phyloP scores from a whole-genome alignment of 2,797 vertebrate species.

The Mycteria americana region DNA sequence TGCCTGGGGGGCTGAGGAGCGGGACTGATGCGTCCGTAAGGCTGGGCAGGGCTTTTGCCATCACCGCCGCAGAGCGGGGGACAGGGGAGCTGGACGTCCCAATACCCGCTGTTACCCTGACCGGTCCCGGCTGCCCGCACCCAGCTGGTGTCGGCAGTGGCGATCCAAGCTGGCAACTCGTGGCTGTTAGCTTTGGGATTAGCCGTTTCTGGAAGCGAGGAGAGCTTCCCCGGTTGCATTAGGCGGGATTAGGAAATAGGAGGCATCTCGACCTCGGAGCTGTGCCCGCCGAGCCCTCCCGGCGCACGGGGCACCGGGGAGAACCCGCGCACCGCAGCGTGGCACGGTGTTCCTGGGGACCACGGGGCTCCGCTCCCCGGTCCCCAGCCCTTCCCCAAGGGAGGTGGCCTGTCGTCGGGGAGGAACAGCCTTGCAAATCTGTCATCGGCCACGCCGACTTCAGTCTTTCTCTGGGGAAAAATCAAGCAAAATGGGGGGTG shows the following conservation, averaged over 20 bases:
- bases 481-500: background rate
- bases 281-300: rapidly evolving
- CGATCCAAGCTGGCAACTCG: background rate
- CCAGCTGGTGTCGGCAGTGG: rapidly evolving
- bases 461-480: background rate
- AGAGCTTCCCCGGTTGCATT: background rate
- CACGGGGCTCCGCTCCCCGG: background rate
- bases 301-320: background rate
- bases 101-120: background rate
- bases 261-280: background rate
- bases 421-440: background rate
- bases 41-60: background rate
- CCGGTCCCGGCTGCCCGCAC: background rate
- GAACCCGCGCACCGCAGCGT: rapidly evolving
- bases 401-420: background rate
- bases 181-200: background rate
- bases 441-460: background rate
- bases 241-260: background rate
- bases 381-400: background rate
- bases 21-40: background rate
- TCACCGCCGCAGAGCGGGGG: background rate
- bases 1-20: background rate
- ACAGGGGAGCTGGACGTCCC: background rate
- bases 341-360: background rate
- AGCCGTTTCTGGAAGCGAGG: background rate